Conservation (phyloP, 1,140 invertebrate genomes). For the Macrosteles quadrilineatus region DNA sequence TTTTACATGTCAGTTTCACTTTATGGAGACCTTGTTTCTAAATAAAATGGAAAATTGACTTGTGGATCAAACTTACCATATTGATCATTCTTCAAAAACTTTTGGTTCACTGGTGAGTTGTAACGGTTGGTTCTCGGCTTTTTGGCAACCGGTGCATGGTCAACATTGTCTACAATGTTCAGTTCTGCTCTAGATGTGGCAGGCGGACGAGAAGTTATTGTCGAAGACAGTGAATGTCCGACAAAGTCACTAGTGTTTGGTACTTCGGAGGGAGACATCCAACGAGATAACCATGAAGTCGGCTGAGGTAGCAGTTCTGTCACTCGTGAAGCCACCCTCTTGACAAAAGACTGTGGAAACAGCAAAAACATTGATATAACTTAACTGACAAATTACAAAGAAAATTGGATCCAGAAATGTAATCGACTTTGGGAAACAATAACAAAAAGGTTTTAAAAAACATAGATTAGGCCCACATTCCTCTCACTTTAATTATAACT, state of each 20-base stretch:
- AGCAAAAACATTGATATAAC: no score
- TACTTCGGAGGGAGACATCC: constrained; percentile 30
- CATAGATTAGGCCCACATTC: no score
- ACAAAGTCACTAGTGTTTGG: constrained; percentile 9
- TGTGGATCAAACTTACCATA: constrained; percentile 16
- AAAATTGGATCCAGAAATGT: no score
- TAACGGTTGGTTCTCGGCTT: background rate
- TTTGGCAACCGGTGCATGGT: constrained; percentile 1
- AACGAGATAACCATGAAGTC: constrained; percentile 36
- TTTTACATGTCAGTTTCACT: no score
- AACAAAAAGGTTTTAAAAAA: no score
- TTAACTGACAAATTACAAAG: no score
- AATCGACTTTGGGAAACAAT: no score
- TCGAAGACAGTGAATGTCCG: constrained; percentile 5
- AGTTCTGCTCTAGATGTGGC: constrained; percentile 12
- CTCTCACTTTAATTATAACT: no score
- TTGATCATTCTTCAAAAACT: background rate
- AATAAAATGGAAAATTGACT: no score
- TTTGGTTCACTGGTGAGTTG: background rate
- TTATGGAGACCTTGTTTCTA: no score
- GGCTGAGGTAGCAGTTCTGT: constrained; percentile 36
- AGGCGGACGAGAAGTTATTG: constrained; percentile 3
- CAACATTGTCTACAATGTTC: background rate
- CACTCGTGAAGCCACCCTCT: constrained; percentile 34
- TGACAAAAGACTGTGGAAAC: constrained; percentile 32